Conservation (phyloP, 1,140 invertebrate genomes). For the Plodia interpunctella region DNA sequence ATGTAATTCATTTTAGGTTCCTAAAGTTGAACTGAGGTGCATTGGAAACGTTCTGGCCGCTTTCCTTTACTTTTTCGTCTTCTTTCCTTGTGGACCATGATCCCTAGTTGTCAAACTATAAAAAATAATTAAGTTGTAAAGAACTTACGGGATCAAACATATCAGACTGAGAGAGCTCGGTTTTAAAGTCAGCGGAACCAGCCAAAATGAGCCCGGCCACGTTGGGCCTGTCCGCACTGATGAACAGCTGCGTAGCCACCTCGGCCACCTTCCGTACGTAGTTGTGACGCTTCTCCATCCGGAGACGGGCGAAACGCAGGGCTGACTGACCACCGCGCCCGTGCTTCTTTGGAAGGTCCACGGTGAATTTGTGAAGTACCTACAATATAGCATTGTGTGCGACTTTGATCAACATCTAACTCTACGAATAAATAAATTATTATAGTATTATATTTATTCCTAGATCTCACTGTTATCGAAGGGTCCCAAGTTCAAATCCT, state of each 20-base stretch:
- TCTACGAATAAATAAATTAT: too few species aligned
- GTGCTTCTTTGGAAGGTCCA: slow-evolving; percentile 99
- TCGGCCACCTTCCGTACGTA: slow-evolving; percentile 99
- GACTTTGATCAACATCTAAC: too few species aligned
- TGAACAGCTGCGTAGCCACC: slow-evolving; percentile 97
- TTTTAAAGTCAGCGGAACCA: slow-evolving; percentile 99
- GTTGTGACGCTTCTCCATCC: slow-evolving; percentile 99
- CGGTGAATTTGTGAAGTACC: slow-evolving; percentile 99
- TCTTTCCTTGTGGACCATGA: too few species aligned
- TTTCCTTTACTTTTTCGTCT: too few species aligned
- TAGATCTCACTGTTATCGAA: too few species aligned
- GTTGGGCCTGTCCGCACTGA: slow-evolving; percentile 98
- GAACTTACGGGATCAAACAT: slow-evolving; percentile 99
- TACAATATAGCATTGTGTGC: slow-evolving; percentile 28
- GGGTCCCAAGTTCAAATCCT: too few species aligned
- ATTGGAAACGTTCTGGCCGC: too few species aligned
- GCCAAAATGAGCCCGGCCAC: slow-evolving; percentile 98
- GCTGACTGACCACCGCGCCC: slow-evolving; percentile 99
- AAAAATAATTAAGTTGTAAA: too few species aligned
- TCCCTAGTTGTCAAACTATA: too few species aligned
- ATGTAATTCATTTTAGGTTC: too few species aligned
- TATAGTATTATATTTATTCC: too few species aligned
- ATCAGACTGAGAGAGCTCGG: slow-evolving; percentile 99
- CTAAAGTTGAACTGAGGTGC: too few species aligned
- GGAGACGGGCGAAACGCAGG: slow-evolving; percentile 98